A percentile compares a stretch with the other conserved stretches of the same genome.
phyloP scores from a whole-genome alignment of 2,797 vertebrate genomes.

The Distichodus sexfasciatus region DNA sequence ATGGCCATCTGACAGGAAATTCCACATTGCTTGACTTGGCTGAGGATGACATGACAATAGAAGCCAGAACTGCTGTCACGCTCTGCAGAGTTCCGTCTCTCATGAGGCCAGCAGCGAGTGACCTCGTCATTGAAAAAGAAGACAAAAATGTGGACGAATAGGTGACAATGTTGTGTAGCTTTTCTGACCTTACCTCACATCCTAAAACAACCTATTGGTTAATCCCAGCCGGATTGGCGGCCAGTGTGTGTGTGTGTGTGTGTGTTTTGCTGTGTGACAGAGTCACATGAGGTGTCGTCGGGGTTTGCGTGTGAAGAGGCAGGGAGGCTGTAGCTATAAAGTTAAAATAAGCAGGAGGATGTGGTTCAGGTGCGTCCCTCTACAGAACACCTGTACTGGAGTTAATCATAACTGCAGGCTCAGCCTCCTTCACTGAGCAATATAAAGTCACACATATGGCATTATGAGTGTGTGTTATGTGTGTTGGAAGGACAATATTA shows the following conservation, averaged over 20 bases:
- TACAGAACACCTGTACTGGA: conserved; percentile 70
- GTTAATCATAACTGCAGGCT: conserved; percentile 64
- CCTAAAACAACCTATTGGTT: background rate
- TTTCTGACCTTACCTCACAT: conserved; percentile 5
- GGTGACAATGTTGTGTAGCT: background rate
- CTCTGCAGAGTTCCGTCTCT: conserved; percentile 58
- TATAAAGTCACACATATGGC: conserved; percentile 3
- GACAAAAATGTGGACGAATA: too few relatives aligned
- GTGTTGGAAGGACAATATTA: conserved; percentile 1
- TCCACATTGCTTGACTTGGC: conserved; percentile 73
- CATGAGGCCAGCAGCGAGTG: conserved; percentile 42
- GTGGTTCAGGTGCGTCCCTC: conserved; percentile 58
- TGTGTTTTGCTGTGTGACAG: background rate
- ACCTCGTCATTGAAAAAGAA: conserved; percentile 20
- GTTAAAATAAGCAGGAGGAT: conserved; percentile 56
- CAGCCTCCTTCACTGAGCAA: conserved; percentile 21
- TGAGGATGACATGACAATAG: conserved; percentile 72
- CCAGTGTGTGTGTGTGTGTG: conserved; percentile 29
- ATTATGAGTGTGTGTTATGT: conserved; percentile 4
- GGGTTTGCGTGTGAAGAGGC: conserved; percentile 71
- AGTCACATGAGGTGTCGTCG: conserved; percentile 37
- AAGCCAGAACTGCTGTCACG: conserved; percentile 62
- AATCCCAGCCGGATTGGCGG: too few relatives aligned
- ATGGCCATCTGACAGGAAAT: conserved; percentile 76
- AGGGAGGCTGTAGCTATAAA: conserved; percentile 60